Evolutionary conservation across 2,797 vertebrate genomes (phyloP), one percentile per base, ranked within the genome.

Genomic region (Erethizon dorsatum): DNA sequence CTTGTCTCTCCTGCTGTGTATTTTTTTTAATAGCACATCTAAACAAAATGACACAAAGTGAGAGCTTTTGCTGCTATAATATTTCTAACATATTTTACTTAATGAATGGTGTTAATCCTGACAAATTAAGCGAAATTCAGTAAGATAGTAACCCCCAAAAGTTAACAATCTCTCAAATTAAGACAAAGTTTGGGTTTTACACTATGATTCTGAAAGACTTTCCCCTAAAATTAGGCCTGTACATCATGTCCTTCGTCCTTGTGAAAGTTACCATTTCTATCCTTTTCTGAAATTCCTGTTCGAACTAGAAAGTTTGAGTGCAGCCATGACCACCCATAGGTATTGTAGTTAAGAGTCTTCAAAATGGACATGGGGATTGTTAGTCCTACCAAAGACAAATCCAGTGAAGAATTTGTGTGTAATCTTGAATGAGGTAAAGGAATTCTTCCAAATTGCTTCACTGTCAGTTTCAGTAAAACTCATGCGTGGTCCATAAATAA

Each of bases 401-500:
- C 65, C 31, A 14, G 50, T 79, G 73, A 52, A 77, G 73, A 97
- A 59, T 41, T 37, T 31, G 33, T n/a, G 26, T 52, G 14, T 90
- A 83, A 71, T 71, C 31, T 50, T 57, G 88, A 47, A 15, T 89
- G 75, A 97, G 96, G 95, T 41, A 0, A 92, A 71, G 89, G 91
- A 28, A 89, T 88, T 95, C 63, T 95, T 95, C 75, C 90, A 93
- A 85, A 69, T 88, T 57, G 47, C 45, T n/a, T 50, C 73, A 63
- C 65, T 94, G 14, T 57, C 96, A 57, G 94, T 96, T 95, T 94
- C 83, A 83, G 65, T 95, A 96, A 95, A 96, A 97, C 88, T 54
- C 96, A 67, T 84, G 90, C 92, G 86, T 97, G 95, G 93, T 75
- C 97, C 97, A 59, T 91, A 98, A 97, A 97, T 97, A 97, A 97